Base-by-base conservation (phyloP, 2,113 vertebrate genomes). In the Tylochromis polylepis region DNA sequence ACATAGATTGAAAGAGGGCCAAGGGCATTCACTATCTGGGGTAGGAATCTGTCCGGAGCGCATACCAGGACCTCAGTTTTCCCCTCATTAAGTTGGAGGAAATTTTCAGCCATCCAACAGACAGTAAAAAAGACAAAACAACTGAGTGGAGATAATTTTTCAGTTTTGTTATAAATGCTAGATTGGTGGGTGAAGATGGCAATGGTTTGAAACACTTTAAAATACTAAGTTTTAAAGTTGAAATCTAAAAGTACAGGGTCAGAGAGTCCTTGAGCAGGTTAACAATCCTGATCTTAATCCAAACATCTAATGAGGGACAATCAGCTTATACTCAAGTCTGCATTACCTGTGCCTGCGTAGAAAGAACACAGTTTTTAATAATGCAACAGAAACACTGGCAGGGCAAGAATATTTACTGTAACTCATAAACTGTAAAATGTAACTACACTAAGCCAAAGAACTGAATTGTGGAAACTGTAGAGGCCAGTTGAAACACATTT, bases 221-320 rank as follows among this genome's bases (percentile, higher is more conserved):
- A 67, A 34, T 8, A 31, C 22, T 24, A 65, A 29, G 80, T 77
- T 67, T 92, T 79, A 58, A 72, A 84, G 81, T 43, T 43, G 70
- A 89, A 78, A 82, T 62, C 57, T 75, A 57, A 6, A 70, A 29
- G 75, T 20, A 38, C 31, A 81, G 60, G 78, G 85, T 83, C 81
- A 82, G 46, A 38, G 78, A 62, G 90, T 88, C 91, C 90, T 91
- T 94, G 85, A 80, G 18, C 8, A 86, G 59, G 81, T 92, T 88
- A 86, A 90, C 55, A 56, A 29, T 57, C 60, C 88, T 81, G 83
- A 84, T 84, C 77, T 89, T 86, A 89, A 89, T 77, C 89, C 88
- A 79, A 83, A 85, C 41, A 62, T 84, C 67, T 89, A 72, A 92
- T 85, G 79, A 83, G 51, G 24, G 86, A 55, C 87, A 88, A 92